A percentile compares a stretch with the other conserved stretches of the same genome.
phyloP scores from a whole-genome alignment of 2,797 vertebrate genomes.

The Cichlasoma orientale region DNA sequence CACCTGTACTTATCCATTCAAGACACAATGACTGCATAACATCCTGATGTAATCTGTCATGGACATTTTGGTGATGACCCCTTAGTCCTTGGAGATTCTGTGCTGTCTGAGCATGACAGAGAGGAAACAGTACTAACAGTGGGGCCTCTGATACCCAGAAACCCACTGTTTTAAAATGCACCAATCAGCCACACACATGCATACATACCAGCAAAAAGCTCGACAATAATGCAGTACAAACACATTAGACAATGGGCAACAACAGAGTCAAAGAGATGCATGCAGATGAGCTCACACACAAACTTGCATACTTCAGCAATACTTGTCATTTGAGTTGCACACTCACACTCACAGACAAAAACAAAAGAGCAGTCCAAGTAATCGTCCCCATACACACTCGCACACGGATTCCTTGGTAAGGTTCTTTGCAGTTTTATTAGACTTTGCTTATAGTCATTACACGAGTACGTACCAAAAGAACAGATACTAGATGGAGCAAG shows the following conservation, averaged over 20 bases:
- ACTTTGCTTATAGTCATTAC: constrained; percentile 83
- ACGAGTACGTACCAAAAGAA: constrained; percentile 80
- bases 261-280: constrained; percentile 32
- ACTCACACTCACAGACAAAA: constrained; percentile 16
- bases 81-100: constrained; percentile 28
- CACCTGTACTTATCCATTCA: constrained; percentile 21
- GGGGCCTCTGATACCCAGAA: constrained; percentile 22
- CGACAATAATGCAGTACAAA: constrained; percentile 18
- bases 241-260: constrained; percentile 7
- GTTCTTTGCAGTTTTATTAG: constrained; percentile 83
- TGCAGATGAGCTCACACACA: constrained; percentile 27
- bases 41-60: constrained; percentile 32
- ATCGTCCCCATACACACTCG: constrained; percentile 55
- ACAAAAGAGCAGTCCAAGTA: constrained; percentile 25
- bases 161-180: constrained; percentile 32
- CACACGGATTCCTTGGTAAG: constrained; percentile 72
- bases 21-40: constrained; percentile 25
- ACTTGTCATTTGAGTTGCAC: constrained; percentile 23
- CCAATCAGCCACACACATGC: constrained; percentile 40
- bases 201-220: constrained; percentile 26
- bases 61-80: constrained; percentile 26
- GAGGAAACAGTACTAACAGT: constrained; percentile 30
- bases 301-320: constrained; percentile 13
- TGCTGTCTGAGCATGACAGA: constrained; percentile 50
- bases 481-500: constrained; percentile 80